phyloP scores from a whole-genome alignment of 1,140 invertebrate species.

The Zaprionus davidi region DNA sequence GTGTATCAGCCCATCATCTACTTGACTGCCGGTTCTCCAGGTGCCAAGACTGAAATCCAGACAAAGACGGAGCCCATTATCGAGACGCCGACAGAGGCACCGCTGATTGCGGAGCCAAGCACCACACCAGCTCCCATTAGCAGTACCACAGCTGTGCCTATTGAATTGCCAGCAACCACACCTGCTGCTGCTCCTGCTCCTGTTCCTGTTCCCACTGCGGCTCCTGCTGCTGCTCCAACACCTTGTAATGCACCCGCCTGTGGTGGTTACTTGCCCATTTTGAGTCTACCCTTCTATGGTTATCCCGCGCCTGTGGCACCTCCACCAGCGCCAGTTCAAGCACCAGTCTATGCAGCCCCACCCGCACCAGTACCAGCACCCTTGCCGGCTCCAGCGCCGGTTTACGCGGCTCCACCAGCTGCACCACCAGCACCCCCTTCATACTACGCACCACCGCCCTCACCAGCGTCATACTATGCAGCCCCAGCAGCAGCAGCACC shows the following conservation, averaged over 20 bases:
- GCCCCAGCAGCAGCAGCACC: constrained; percentile 1
- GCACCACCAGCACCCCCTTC: constrained; percentile 3
- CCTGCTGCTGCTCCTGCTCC: constrained; percentile 32
- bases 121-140: neutral
- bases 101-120: constrained; percentile 30
- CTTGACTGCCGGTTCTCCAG: constrained; percentile 35
- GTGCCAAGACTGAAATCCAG: constrained; percentile 5
- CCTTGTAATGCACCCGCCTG: constrained; percentile 31
- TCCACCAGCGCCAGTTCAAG: constrained; percentile 9
- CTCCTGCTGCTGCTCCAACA: constrained; percentile 28
- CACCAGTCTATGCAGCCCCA: constrained; percentile 15
- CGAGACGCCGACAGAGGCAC: constrained; percentile 11
- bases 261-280: constrained; percentile 20
- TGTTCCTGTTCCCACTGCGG: constrained; percentile 5
- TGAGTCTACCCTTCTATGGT: constrained; percentile 28
- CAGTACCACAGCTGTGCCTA: neutral
- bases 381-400: neutral
- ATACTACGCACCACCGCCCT: neutral
- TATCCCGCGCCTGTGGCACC: neutral
- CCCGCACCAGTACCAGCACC: neutral
- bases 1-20: constrained; percentile 76
- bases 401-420: constrained; percentile 6
- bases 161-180: constrained; percentile 16
- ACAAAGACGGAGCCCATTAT: constrained; percentile 25
- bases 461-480: constrained; percentile 3